Percentiles rank a stretch among this genome's conserved stretches.
Evolutionary conservation across 2,797 vertebrate species (phyloP).

Genomic region (Dallia pectoralis): DNA sequence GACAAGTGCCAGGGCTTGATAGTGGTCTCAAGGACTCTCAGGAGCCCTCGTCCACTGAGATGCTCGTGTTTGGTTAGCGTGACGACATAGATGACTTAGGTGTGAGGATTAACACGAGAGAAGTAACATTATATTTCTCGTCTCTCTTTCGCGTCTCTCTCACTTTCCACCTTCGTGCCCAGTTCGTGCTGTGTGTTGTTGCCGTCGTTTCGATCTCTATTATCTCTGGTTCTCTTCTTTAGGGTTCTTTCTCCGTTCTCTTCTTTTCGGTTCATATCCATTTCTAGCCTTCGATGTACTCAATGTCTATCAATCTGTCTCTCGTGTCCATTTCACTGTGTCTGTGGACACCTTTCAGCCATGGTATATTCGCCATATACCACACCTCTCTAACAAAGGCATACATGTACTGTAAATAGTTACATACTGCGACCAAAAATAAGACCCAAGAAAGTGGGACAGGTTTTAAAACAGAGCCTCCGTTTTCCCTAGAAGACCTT

Average conservation of each 20-base stretch:
- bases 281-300: neutral
- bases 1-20: constrained; percentile 25
- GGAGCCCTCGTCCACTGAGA: constrained; percentile 4
- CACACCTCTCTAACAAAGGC: no score
- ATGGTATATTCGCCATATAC: no score
- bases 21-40: constrained; percentile 40
- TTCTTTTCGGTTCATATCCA: constrained; percentile 1
- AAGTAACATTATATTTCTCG: neutral
- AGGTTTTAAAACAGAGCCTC: no score
- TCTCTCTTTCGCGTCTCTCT: neutral
- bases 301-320: neutral
- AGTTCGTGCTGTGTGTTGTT: neutral
- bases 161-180: neutral
- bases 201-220: neutral
- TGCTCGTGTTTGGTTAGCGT: neutral
- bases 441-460: no score
- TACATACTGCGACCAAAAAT: no score
- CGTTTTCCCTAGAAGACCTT: no score
- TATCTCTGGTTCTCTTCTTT: neutral
- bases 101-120: neutral
- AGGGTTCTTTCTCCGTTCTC: neutral
- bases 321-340: neutral
- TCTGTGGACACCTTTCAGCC: no score
- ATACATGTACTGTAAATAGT: no score
- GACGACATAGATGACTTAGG: neutral